phyloP scores from a whole-genome alignment of 2,797 vertebrate genomes.

The Muraenolepis orangiensis region DNA sequence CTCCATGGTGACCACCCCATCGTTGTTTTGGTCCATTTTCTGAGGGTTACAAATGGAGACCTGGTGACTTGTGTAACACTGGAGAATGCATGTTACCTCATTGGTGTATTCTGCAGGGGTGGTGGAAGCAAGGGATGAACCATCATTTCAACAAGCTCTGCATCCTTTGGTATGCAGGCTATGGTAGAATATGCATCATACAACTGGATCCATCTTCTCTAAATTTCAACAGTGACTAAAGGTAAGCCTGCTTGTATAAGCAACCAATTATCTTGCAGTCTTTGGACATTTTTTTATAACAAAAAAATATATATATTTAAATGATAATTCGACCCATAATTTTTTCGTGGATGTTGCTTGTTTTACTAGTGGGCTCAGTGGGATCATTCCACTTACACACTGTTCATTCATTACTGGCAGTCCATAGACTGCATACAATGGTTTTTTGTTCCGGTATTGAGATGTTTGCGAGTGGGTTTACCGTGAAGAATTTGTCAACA shows the following conservation, averaged over 20 bases:
- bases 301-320: too few relatives aligned
- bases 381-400: too few relatives aligned
- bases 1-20: slow-evolving; percentile 92
- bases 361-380: too few relatives aligned
- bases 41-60: slow-evolving; percentile 44
- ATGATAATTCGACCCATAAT: too few relatives aligned
- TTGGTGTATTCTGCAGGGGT: background rate
- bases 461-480: slow-evolving; percentile 43
- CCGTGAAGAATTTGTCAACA: slow-evolving; percentile 95
- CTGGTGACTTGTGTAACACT: background rate
- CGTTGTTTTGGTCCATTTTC: slow-evolving; percentile 98
- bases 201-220: background rate
- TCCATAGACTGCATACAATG: too few relatives aligned
- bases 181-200: background rate
- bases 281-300: too few relatives aligned
- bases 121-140: too few relatives aligned
- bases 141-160: background rate
- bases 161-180: background rate
- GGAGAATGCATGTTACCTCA: background rate
- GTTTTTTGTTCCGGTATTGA: background rate
- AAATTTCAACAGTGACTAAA: background rate
- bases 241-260: background rate
- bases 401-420: too few relatives aligned
- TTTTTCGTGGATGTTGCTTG: too few relatives aligned
- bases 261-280: too few relatives aligned